Percentiles rank a stretch among this genome's conserved stretches.
Conservation (phyloP, 2,113 vertebrate species). For the Cyprinodon tularosa region DNA sequence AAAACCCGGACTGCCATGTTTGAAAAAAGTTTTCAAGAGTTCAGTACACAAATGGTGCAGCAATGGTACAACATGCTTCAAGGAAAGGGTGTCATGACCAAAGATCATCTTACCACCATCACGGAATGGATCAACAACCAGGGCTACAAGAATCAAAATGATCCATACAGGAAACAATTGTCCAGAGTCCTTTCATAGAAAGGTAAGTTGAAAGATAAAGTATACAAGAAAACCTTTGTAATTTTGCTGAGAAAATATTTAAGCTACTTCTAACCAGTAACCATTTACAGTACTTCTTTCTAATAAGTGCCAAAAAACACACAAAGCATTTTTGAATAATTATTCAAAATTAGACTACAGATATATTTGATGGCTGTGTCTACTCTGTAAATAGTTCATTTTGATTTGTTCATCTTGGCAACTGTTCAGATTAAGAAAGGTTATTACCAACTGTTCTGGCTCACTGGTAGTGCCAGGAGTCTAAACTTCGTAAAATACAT, state of each 20-base stretch:
- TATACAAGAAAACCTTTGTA: neutral
- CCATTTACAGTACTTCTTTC: too few species aligned
- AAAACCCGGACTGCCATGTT: neutral
- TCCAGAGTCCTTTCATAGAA: neutral
- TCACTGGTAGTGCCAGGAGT: neutral
- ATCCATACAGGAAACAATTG: conserved; percentile 8
- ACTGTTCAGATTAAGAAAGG: too few species aligned
- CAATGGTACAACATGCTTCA: conserved; percentile 7
- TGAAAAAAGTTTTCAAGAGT: neutral
- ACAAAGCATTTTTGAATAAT: too few species aligned
- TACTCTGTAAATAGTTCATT: too few species aligned
- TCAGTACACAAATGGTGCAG: conserved; percentile 10
- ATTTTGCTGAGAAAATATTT: too few species aligned
- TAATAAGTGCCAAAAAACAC: too few species aligned
- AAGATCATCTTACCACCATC: rapidly evolving
- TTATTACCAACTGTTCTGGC: too few species aligned
- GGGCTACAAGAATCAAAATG: conserved; percentile 16
- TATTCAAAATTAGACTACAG: too few species aligned
- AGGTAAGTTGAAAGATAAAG: neutral
- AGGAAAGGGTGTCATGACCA: neutral
- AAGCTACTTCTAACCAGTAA: too few species aligned
- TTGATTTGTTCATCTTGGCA: too few species aligned
- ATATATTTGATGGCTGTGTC: too few species aligned
- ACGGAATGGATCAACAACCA: conserved; percentile 11
- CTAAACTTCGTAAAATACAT: neutral